phyloP scores from a whole-genome alignment of 1,140 invertebrate genomes.

The Eulimnadia texana region DNA sequence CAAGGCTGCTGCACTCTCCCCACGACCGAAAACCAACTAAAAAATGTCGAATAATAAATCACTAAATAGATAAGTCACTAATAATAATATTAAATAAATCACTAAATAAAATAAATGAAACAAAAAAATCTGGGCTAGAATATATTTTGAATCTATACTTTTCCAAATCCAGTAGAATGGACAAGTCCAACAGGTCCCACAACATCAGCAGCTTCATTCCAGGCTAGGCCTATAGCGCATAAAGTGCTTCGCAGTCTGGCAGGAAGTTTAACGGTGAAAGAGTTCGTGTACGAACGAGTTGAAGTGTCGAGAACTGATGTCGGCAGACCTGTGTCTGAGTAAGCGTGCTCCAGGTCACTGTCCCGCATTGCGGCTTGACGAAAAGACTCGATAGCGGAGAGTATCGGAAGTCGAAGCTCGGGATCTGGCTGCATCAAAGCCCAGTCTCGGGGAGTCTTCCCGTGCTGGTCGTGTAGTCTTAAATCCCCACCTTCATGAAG shows the following conservation, averaged over 20 bases:
- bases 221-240: background rate
- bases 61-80: background rate
- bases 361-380: conserved; percentile 10
- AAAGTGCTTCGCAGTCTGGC: background rate
- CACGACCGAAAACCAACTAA: conserved; percentile 17
- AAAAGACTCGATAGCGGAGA: conserved; percentile 18
- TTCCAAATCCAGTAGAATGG: conserved; percentile 18
- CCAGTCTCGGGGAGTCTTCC: conserved; percentile 25
- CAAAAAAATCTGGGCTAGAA: too few relatives aligned
- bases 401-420: conserved; percentile 6
- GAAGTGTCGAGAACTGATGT: background rate
- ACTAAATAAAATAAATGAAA: too few relatives aligned
- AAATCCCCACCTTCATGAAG: conserved; percentile 30
- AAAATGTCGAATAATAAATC: background rate
- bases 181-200: conserved; percentile 13
- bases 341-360: background rate
- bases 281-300: background rate
- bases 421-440: conserved; percentile 23
- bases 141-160: too few relatives aligned
- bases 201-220: conserved; percentile 13
- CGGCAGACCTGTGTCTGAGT: background rate
- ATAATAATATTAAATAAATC: background rate
- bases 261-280: background rate
- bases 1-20: conserved; percentile 15
- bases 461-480: conserved; percentile 28